A percentile compares a stretch with the other conserved stretches of the same genome.
These are phyloP conservation scores for Bubo bubo DNA, from an alignment of 2,113 vertebrate genomes.

Conservation along the genomic window DNA sequence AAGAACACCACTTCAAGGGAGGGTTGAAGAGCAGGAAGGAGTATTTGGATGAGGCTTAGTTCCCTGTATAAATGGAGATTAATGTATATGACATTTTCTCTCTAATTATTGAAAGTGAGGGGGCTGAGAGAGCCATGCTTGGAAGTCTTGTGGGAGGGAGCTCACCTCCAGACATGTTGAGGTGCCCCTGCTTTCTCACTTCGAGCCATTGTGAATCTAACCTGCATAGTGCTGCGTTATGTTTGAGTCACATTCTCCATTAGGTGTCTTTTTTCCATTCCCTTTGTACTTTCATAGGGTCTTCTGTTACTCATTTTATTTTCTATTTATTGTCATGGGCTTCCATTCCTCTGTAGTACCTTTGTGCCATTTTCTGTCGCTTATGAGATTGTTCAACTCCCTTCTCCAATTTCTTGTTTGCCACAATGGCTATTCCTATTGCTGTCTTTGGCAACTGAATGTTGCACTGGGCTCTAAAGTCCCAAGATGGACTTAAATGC, in stretches of 20 bases:
- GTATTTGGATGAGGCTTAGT: background rate
- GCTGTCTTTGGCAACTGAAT: background rate
- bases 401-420: background rate
- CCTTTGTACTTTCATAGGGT: background rate
- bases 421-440: background rate
- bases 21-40: background rate
- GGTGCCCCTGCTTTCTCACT: background rate
- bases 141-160: background rate
- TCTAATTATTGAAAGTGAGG: background rate
- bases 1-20: background rate
- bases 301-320: background rate
- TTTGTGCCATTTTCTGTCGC: background rate
- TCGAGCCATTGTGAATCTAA: background rate
- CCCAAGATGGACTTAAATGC: background rate
- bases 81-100: background rate
- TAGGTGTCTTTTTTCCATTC: background rate
- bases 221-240: background rate
- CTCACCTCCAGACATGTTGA: background rate
- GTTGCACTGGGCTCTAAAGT: background rate
- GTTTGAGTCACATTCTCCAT: background rate
- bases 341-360: background rate
- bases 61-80: background rate
- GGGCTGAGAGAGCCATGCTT: background rate
- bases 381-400: background rate
- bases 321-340: background rate